A percentile compares a stretch with the other conserved stretches of the same genome.
Evolutionary conservation across 2,888 invertebrate species (phyloP).

Genomic region (Drosophila mimetica): DNA sequence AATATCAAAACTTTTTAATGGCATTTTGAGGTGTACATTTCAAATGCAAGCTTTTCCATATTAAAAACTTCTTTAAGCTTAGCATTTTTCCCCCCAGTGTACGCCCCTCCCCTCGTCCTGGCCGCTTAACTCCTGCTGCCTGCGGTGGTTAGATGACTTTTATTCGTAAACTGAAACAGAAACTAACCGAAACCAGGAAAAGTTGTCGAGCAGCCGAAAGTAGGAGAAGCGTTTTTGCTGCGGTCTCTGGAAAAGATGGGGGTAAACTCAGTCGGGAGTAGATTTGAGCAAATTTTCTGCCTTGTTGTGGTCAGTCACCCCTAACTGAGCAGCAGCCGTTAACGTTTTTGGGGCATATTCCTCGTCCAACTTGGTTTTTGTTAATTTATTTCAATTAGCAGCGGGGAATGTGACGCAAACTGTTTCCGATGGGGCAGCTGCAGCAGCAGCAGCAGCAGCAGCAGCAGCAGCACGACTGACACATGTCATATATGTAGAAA

Average conservation of each 20-base stretch:
- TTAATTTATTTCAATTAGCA: slow-evolving; percentile 79
- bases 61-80: too few species aligned
- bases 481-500: slow-evolving; percentile 45
- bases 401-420: slow-evolving; percentile 66
- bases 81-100: slow-evolving; percentile 4
- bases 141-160: slow-evolving; percentile 66
- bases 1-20: neutral
- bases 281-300: slow-evolving; percentile 55
- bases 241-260: slow-evolving; percentile 6
- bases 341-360: slow-evolving; percentile 50
- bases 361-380: slow-evolving; percentile 55
- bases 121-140: slow-evolving; percentile 19
- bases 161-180: slow-evolving; percentile 69
- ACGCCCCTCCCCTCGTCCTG: neutral
- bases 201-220: slow-evolving; percentile 41
- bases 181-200: slow-evolving; percentile 38
- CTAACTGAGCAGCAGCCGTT: slow-evolving; percentile 21
- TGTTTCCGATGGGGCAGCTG: slow-evolving; percentile 45
- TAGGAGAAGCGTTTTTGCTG: slow-evolving; percentile 37
- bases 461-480: slow-evolving; percentile 50
- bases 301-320: slow-evolving; percentile 63
- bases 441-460: slow-evolving; percentile 21
- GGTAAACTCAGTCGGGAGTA: neutral
- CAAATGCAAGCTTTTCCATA: too few species aligned
- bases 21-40: neutral